Percentiles rank a stretch among this genome's conserved stretches.
Conservation (phyloP, 2,113 vertebrate genomes). For the Axis porcinus region DNA sequence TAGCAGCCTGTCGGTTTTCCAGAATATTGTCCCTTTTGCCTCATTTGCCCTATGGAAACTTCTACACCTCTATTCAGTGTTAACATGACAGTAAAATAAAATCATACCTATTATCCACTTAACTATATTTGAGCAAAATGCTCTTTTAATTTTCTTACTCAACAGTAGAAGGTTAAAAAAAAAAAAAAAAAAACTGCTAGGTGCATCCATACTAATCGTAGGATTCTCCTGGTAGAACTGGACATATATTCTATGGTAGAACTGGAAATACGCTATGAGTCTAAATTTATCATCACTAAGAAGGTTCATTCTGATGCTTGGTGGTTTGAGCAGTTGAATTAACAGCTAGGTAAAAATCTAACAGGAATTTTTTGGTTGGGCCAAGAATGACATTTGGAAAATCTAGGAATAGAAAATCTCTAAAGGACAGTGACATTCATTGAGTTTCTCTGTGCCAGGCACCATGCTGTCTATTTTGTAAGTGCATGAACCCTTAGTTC, state of each 20-base stretch:
- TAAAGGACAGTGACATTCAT: background rate
- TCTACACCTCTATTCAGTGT: background rate
- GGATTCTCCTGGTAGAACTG: background rate
- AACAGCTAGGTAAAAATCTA: background rate
- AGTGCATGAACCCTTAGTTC: background rate
- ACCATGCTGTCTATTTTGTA: background rate
- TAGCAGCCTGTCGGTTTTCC: background rate
- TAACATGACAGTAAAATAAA: background rate
- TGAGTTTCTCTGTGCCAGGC: background rate
- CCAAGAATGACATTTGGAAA: background rate
- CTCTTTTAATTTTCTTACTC: constrained; percentile 18
- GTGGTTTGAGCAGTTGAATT: background rate
- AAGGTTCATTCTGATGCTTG: background rate
- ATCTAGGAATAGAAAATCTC: background rate
- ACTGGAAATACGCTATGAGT: background rate
- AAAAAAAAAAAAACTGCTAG: background rate
- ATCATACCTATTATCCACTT: background rate
- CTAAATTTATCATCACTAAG: background rate
- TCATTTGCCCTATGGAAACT: background rate
- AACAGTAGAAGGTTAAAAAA: background rate
- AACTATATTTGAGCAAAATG: background rate
- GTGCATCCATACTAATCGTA: background rate
- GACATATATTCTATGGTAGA: background rate
- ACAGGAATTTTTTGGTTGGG: background rate
- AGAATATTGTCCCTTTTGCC: background rate